Conservation (phyloP, 2,113 vertebrate genomes). For the Gobiocypris rarus region DNA sequence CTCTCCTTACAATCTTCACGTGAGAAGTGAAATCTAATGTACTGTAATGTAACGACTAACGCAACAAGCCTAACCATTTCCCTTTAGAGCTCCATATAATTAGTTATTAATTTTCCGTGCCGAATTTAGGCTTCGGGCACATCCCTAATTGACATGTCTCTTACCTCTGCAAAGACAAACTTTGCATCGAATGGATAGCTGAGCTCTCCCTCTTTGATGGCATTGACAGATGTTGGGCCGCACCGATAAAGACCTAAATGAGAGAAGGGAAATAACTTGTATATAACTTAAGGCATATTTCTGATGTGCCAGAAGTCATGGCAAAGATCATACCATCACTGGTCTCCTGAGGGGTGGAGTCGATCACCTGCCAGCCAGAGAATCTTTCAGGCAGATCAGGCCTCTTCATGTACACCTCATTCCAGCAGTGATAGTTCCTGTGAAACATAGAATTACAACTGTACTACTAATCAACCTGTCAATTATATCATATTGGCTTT, state of each 20-base stretch:
- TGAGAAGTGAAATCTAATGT: no score
- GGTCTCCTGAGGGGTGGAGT: conserved; percentile 93
- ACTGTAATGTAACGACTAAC: no score
- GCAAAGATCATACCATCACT: conserved; percentile 82
- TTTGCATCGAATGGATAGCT: conserved; percentile 83
- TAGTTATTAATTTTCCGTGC: no score
- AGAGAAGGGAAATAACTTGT: conserved; percentile 34
- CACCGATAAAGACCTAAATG: conserved; percentile 86
- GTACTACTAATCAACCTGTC: not conserved
- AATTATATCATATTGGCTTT: not conserved
- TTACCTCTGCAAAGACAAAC: conserved; percentile 91
- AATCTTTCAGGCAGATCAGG: conserved; percentile 80
- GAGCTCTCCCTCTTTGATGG: conserved; percentile 83
- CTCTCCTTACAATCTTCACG: no score
- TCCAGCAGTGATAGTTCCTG: conserved; percentile 98
- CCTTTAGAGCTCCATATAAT: no score
- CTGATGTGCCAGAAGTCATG: not conserved
- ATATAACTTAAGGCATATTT: not conserved
- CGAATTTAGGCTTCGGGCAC: no score
- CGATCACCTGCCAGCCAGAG: conserved; percentile 91
- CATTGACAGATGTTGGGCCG: conserved; percentile 85
- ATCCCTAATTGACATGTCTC: not conserved
- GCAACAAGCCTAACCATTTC: no score
- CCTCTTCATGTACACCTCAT: conserved; percentile 84
- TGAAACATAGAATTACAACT: not conserved